A percentile compares a stretch with the other conserved stretches of the same genome.
phyloP scores from a whole-genome alignment of 2,113 vertebrate genomes.

The Charina bottae region DNA sequence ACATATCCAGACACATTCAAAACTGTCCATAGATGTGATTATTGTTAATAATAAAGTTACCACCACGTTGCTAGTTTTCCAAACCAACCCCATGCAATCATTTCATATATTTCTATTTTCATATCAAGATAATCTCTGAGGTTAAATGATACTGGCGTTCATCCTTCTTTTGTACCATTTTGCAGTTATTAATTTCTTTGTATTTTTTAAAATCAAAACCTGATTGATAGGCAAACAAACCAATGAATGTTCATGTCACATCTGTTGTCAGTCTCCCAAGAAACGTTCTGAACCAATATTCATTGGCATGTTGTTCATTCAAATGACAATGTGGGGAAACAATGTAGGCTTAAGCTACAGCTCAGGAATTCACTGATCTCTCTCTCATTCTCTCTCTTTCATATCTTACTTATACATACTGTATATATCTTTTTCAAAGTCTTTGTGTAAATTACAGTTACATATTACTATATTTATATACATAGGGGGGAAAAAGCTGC shows the following conservation, averaged over 20 bases:
- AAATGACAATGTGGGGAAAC: background rate
- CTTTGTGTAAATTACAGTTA: background rate
- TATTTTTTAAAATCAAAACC: background rate
- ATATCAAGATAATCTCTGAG: background rate
- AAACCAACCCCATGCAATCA: background rate
- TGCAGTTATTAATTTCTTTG: background rate
- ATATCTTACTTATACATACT: background rate
- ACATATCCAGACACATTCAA: background rate
- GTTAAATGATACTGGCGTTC: background rate
- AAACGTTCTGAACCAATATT: background rate
- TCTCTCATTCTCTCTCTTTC: conserved; percentile 21
- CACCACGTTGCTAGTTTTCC: background rate
- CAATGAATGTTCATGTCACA: background rate
- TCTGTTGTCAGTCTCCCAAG: background rate
- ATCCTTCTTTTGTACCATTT: background rate
- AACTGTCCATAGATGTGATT: background rate
- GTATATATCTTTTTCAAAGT: background rate
- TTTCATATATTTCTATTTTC: background rate
- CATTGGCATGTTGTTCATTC: background rate
- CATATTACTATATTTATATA: conserved; percentile 3
- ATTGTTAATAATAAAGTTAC: background rate
- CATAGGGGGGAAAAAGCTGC: background rate
- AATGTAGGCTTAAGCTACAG: background rate
- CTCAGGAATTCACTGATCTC: conserved; percentile 42
- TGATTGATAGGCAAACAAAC: background rate